Conservation (phyloP, 1,140 invertebrate species). For the Mizuhopecten yessoensis region DNA sequence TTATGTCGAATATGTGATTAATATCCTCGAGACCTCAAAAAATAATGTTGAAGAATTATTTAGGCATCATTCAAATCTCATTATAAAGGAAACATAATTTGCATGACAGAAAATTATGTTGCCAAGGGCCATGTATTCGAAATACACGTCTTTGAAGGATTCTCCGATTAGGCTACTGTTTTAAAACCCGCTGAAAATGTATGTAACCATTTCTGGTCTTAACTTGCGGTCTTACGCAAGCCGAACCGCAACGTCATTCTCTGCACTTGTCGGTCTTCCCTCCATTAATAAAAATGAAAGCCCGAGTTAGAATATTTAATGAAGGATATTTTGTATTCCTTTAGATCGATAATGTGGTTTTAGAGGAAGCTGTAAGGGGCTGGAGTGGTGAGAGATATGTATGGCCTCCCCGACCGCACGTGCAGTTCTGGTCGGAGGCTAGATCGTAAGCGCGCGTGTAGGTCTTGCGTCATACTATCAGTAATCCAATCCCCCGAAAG, state of each 20-base stretch:
- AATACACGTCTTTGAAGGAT: background rate
- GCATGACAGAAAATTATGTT: constrained; percentile 27
- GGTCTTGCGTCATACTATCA: background rate
- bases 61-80: constrained; percentile 25
- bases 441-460: background rate
- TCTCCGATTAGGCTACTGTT: background rate
- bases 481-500: background rate
- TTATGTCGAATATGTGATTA: constrained; percentile 20
- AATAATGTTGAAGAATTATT: constrained; percentile 40
- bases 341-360: constrained; percentile 18
- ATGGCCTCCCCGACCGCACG: background rate
- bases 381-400: background rate
- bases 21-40: constrained; percentile 26
- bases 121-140: background rate
- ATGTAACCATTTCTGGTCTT: background rate
- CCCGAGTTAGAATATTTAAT: constrained; percentile 21
- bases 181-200: background rate
- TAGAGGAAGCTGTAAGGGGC: background rate
- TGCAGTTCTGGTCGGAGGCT: background rate
- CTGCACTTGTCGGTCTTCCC: background rate
- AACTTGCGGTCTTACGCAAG: constrained; percentile 17
- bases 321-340: background rate
- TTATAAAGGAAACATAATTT: constrained; percentile 1
- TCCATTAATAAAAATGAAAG: constrained; percentile 29
- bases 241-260: background rate